Evolutionary conservation across 2,113 vertebrate species (phyloP), one percentile per base, ranked within the genome.

Genomic region (Pelusios castaneus): DNA sequence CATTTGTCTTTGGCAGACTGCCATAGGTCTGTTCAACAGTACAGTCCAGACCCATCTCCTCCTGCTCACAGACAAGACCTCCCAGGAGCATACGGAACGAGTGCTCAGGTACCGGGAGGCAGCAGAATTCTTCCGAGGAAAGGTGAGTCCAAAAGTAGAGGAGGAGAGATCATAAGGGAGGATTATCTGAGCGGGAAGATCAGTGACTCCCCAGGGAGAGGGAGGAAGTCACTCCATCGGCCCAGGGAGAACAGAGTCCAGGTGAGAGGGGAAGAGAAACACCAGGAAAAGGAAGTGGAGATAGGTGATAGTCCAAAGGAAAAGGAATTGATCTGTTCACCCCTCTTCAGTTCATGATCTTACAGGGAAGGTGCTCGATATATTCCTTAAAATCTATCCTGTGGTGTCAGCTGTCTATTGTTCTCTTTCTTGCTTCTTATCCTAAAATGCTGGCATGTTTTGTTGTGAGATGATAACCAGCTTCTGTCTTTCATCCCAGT

Each of bases 1-100:
- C 47, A 2, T 34, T 0, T 87, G 47, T 85, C 82, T 88, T 95
- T 22, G 25, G 76, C 97, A 99, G 99, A 98, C 98, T 41, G 97
- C 97, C 11, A 79, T 99, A 90, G 99, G 99, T 78, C 96, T 99
- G 89, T 99, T 99, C 96, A 98, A 98, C 79, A 98, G 99, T 5
- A 91, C 97, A 0, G 95, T 99, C 88, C 96, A 98, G 89, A 89
- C 98, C 47, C 99, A 99, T 91, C 98, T 99, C 17, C 97, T 99
- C 85, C 98, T 99, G 82, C 97, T 99, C 41, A 98, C 97, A 90
- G 98, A 98, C 97, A 99, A 98, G 82, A 97, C 97, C 54, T 98
- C 97, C 52, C 91, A 98, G 38, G 96, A 98, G 13, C 98, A 98
- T 63, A 92, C 95, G 0, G 97, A 98, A 82, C 98, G 96, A 67